phyloP scores from a whole-genome alignment of 2,888 invertebrate species.

The Megalurothrips usitatus region DNA sequence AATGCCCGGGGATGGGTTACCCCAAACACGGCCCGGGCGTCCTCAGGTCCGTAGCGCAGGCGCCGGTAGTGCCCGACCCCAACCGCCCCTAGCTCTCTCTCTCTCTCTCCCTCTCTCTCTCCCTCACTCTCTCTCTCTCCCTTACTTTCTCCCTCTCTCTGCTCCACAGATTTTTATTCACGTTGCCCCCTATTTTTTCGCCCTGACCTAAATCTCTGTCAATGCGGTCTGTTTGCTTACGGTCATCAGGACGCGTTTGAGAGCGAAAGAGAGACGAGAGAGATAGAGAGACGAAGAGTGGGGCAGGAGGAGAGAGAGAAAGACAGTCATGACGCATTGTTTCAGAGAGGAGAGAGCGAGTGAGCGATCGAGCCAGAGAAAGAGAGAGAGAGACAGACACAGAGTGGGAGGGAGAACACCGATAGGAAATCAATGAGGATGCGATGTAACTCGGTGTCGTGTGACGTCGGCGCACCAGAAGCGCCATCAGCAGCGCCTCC shows the following conservation, averaged over 20 bases:
- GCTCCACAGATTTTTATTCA: neutral
- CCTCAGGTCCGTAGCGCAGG: neutral
- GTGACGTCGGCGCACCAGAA: no score
- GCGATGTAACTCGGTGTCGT: no score
- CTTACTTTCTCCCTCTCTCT: neutral
- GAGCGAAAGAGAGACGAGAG: neutral
- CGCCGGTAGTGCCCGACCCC: neutral
- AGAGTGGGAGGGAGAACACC: neutral
- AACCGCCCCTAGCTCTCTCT: neutral
- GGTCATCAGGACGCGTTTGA: neutral
- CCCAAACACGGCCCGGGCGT: neutral
- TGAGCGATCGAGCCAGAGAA: no score
- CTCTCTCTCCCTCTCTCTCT: neutral
- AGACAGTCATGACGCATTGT: no score
- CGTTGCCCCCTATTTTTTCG: no score
- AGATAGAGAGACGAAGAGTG: neutral
- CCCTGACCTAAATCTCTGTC: no score
- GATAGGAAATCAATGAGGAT: no score
- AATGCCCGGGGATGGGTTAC: no score
- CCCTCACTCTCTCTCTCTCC: neutral
- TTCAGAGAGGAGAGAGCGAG: no score
- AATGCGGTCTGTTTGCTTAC: no score
- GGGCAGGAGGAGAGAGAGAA: neutral
- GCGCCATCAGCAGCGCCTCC: no score
- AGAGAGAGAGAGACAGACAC: no score